Percentiles rank a stretch among this genome's conserved stretches.
Conservation (phyloP, 2,797 vertebrate genomes). For the Centroberyx gerrardi region DNA sequence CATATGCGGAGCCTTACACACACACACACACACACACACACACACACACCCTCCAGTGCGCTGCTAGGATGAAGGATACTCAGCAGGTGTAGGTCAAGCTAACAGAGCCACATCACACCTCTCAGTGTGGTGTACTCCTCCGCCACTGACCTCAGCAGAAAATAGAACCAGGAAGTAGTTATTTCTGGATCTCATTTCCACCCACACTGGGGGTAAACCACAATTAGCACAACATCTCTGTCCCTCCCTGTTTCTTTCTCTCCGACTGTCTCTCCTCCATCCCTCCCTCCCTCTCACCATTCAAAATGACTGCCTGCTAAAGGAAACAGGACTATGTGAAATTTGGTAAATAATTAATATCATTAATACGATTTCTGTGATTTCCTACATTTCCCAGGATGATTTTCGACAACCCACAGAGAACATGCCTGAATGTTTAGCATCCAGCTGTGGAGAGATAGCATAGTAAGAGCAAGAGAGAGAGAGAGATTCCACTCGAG, state of each 20-base stretch:
- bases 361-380: too few relatives aligned
- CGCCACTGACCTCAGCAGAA: slow-evolving; percentile 81
- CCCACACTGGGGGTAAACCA: slow-evolving; percentile 74
- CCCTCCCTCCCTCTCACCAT: slow-evolving; percentile 13
- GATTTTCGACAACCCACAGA: too few relatives aligned
- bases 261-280: slow-evolving; percentile 5
- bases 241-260: slow-evolving; percentile 55
- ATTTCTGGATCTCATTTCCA: slow-evolving; percentile 83
- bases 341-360: too few relatives aligned
- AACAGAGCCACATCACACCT: slow-evolving; percentile 76
- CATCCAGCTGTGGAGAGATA: too few relatives aligned
- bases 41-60: slow-evolving; percentile 50
- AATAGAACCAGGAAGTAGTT: slow-evolving; percentile 84
- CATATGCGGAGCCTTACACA: slow-evolving; percentile 48
- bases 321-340: not conserved
- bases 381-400: too few relatives aligned
- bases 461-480: too few relatives aligned
- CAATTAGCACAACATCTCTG: slow-evolving; percentile 77
- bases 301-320: slow-evolving; percentile 17
- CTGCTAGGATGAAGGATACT: slow-evolving; percentile 72
- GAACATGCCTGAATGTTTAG: too few relatives aligned
- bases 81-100: slow-evolving; percentile 82
- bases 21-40: slow-evolving; percentile 29
- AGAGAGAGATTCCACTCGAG: too few relatives aligned
- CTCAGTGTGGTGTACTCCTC: slow-evolving; percentile 74